phyloP scores from a whole-genome alignment of 2,797 vertebrate genomes.

The Enteromius radiatus region DNA sequence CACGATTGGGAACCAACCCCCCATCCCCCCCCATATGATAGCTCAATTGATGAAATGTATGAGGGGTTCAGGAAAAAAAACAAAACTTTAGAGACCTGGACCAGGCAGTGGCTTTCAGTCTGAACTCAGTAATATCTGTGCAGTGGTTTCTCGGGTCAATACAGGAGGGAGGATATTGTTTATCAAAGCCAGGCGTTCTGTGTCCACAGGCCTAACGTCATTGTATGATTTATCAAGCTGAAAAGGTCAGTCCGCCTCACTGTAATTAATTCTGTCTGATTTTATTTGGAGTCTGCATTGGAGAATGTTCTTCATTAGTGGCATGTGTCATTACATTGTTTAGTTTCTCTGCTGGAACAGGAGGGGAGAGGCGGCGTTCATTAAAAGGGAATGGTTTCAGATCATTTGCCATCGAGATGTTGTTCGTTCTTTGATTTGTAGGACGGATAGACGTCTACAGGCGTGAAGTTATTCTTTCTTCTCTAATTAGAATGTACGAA shows the following conservation, averaged over 20 bases:
- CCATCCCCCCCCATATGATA: background rate
- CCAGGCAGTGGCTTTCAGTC: slow-evolving; percentile 19
- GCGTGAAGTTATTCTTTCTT: slow-evolving; percentile 5
- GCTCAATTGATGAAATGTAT: slow-evolving; percentile 31
- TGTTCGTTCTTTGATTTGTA: slow-evolving; percentile 14
- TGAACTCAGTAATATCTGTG: slow-evolving; percentile 27
- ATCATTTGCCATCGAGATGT: slow-evolving; percentile 25
- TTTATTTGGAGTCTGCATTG: slow-evolving; percentile 70
- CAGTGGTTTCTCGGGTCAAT: slow-evolving; percentile 62
- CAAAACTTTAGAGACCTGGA: slow-evolving; percentile 1
- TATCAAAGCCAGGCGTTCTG: slow-evolving; percentile 70
- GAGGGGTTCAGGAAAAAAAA: slow-evolving; percentile 13
- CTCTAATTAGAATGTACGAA: slow-evolving; percentile 36
- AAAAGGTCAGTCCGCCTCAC: slow-evolving; percentile 74
- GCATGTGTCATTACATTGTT: slow-evolving; percentile 63
- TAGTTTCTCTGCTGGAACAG: slow-evolving; percentile 51
- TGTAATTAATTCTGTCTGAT: slow-evolving; percentile 78
- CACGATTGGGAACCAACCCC: background rate
- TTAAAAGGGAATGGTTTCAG: slow-evolving; percentile 46
- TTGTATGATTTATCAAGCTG: slow-evolving; percentile 77
- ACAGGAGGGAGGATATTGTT: slow-evolving; percentile 67
- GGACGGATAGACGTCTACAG: slow-evolving; percentile 5
- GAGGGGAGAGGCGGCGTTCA: slow-evolving; percentile 34
- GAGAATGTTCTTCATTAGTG: slow-evolving; percentile 68
- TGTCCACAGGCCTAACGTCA: slow-evolving; percentile 62